phyloP scores from a whole-genome alignment of 1,140 invertebrate species.

The Drosophila leontia region DNA sequence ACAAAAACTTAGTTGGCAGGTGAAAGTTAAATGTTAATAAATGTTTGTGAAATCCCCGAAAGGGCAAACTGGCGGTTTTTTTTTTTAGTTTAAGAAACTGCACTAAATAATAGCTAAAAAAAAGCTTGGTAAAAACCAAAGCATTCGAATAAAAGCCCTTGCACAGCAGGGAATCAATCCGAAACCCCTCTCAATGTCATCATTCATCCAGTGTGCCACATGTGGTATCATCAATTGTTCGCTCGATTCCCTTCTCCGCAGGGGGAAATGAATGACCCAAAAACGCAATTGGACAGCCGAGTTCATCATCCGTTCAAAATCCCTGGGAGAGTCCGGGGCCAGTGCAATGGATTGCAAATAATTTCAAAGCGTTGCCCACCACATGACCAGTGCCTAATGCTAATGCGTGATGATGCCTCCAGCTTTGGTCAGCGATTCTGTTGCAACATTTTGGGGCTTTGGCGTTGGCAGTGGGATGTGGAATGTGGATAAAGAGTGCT shows the following conservation, averaged over 20 bases:
- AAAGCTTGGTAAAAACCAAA: background rate
- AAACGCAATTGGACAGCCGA: slow-evolving; percentile 42
- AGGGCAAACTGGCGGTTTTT: background rate
- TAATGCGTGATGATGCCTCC: slow-evolving; percentile 51
- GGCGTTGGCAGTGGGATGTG: background rate
- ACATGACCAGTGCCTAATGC: slow-evolving; percentile 35
- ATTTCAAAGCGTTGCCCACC: slow-evolving; percentile 17
- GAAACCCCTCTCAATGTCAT: slow-evolving; percentile 6
- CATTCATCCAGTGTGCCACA: slow-evolving; percentile 27
- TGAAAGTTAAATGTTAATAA: slow-evolving; percentile 35
- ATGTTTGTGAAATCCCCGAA: slow-evolving; percentile 11
- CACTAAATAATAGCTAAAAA: background rate
- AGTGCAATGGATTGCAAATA: slow-evolving; percentile 52
- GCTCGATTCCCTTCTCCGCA: slow-evolving; percentile 5
- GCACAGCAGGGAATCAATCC: slow-evolving; percentile 23
- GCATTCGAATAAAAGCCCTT: background rate
- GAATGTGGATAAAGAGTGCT: background rate
- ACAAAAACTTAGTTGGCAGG: slow-evolving; percentile 1
- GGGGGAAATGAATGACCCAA: slow-evolving; percentile 32
- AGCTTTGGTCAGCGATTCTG: slow-evolving; percentile 42
- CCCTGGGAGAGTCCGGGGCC: background rate
- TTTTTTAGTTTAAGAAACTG: background rate
- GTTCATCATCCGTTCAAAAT: slow-evolving; percentile 31
- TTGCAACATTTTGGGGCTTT: background rate
- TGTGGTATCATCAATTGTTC: slow-evolving; percentile 42